These are phyloP conservation scores for Megalops cyprinoides DNA, from an alignment of 2,797 vertebrate species.

Conservation along the genomic window DNA sequence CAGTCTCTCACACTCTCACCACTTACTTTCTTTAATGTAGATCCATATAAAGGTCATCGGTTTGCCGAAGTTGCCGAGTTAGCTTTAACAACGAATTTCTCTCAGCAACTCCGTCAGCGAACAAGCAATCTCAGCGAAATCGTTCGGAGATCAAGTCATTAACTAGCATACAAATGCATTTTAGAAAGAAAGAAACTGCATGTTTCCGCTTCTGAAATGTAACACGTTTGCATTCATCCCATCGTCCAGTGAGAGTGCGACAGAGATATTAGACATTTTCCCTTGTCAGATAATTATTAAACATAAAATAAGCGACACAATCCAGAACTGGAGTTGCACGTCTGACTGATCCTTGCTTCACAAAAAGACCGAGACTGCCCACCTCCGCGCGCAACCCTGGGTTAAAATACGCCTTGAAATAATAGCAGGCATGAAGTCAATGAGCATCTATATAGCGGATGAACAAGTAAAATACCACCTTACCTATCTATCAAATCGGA, in stretches of 20 bases:
- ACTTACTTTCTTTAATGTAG: slow-evolving; percentile 5
- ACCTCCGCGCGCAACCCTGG: neutral
- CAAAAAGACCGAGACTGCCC: slow-evolving; percentile 19
- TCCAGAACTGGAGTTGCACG: neutral
- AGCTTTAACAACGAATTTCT: neutral
- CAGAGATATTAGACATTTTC: neutral
- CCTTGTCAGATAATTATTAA: neutral
- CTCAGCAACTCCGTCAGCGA: neutral
- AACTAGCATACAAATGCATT: slow-evolving; percentile 4
- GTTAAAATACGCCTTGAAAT: slow-evolving; percentile 1
- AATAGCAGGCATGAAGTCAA: neutral
- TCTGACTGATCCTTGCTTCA: slow-evolving; percentile 1
- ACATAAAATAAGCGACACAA: neutral
- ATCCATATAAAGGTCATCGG: slow-evolving; percentile 1
- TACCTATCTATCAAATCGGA: slow-evolving; percentile 69
- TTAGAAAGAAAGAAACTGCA: neutral
- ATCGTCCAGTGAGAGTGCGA: neutral
- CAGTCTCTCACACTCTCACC: slow-evolving; percentile 37
- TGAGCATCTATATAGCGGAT: slow-evolving; percentile 10
- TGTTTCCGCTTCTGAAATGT: neutral
- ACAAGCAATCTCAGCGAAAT: slow-evolving; percentile 2
- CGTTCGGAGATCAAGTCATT: neutral
- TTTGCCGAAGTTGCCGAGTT: neutral
- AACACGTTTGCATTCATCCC: neutral
- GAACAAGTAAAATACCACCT: slow-evolving; percentile 49